Conservation (phyloP, 2,888 invertebrate species). For the Zhengitettix transpicula region DNA sequence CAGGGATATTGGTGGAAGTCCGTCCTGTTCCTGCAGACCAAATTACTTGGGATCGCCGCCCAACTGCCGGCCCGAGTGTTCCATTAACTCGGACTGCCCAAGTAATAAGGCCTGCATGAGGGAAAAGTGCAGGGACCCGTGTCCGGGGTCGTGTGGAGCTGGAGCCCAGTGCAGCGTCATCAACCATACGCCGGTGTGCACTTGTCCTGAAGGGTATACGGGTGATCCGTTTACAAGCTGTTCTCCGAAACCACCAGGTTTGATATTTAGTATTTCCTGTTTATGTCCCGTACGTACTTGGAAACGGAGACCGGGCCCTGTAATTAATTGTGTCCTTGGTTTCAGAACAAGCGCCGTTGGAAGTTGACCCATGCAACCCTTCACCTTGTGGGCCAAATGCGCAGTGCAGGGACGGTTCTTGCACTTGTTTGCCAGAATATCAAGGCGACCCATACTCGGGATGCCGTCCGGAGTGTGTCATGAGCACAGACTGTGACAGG, state of each 20-base stretch:
- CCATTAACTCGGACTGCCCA: conserved; percentile 51
- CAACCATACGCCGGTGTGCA: conserved; percentile 37
- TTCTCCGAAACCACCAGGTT: conserved; percentile 22
- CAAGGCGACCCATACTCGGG: conserved; percentile 44
- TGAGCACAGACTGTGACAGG: conserved; percentile 51
- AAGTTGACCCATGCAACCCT: conserved; percentile 40
- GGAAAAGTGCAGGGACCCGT: conserved; percentile 38
- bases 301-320: too few relatives aligned
- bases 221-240: conserved; percentile 59
- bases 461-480: conserved; percentile 62
- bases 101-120: conserved; percentile 34
- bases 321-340: background rate
- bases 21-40: conserved; percentile 54
- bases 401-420: conserved; percentile 36
- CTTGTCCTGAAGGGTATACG: conserved; percentile 48
- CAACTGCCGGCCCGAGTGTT: conserved; percentile 50
- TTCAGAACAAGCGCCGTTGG: background rate
- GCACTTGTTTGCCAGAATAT: conserved; percentile 30
- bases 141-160: conserved; percentile 36
- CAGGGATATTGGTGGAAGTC: conserved; percentile 42
- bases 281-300: too few relatives aligned
- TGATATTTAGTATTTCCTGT: too few relatives aligned
- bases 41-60: conserved; percentile 58
- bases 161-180: conserved; percentile 29
- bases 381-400: conserved; percentile 34